Base-by-base conservation (phyloP, 2,113 vertebrate genomes). In the Ailuropoda melanoleuca region DNA sequence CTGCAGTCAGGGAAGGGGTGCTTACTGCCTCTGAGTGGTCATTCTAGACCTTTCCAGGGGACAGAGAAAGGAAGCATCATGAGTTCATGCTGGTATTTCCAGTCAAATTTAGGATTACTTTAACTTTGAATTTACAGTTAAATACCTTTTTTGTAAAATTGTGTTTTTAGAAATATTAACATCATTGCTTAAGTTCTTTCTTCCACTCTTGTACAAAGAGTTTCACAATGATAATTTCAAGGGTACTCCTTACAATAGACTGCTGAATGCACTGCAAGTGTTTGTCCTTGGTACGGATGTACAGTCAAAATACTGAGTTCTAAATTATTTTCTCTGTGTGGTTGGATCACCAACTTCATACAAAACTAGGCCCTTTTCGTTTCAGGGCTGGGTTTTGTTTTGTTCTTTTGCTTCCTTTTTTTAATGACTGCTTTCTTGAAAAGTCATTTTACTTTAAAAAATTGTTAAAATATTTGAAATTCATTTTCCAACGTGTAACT, bases 81-180 rank as follows among this genome's bases (percentile, higher is more conserved):
- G 81, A 89, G 18, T 84, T 46, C 31, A 12, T 34, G 17, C 55
- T 50, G 64, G 31, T 80, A 82, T 83, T 95, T 94, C 37, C 78
- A 39, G 23, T 95, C 39, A 81, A 82, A 89, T 60, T 23, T 66
- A 94, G 96, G 66, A 46, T 72, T 46, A 43, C 81, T 82, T 58
- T 43, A 77, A 64, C 80, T 58, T 92, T 58, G 34, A 53, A 66
- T 87, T 78, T 60, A 56, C 53, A 53, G 66, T 62, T 93, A 96
- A 75, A 53, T 93, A 70, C 34, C 14, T 50, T 85, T 70, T 87
- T 10, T 72, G 23, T 93, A 50, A 94, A 77, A 86, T 77, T 80
- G 56, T 39, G 46, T 19, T 83, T 93, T 85, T 70, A 72, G 74
- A 82, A 84, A 39, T 12, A 55, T 19, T 70, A 80, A n/a, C 88